Evolutionary conservation across 1,140 invertebrate genomes (phyloP).

Genomic region (Meloidogyne floridensis): DNA sequence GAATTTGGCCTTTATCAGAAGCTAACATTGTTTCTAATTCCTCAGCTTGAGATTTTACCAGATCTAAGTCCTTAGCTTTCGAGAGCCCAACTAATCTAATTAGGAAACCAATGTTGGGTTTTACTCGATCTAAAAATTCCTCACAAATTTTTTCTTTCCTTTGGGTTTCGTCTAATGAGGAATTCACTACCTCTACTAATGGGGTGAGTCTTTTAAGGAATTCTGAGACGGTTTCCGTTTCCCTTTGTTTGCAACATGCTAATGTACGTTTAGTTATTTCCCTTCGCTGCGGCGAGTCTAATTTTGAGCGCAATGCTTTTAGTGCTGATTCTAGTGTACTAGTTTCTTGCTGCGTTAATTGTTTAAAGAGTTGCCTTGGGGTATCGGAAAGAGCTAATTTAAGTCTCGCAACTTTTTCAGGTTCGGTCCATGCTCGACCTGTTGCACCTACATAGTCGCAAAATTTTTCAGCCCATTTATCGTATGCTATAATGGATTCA

Average conservation of each 20-base stretch:
- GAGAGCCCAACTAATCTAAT: neutral
- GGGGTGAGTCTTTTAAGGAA: neutral
- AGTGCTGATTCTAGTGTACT: neutral
- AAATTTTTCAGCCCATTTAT: slow-evolving; percentile 10
- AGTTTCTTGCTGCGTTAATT: neutral
- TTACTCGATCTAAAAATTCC: slow-evolving; percentile 4
- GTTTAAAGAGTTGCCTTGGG: neutral
- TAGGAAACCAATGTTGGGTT: neutral
- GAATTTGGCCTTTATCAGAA: slow-evolving; percentile 1
- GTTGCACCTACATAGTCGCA: slow-evolving; percentile 1
- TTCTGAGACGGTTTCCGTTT: neutral
- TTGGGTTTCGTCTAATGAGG: neutral
- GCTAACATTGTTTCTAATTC: neutral
- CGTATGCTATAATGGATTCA: neutral
- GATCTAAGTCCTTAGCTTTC: slow-evolving; percentile 1
- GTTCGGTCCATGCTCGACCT: neutral
- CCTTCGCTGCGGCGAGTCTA: slow-evolving; percentile 3
- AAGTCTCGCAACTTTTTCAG: neutral
- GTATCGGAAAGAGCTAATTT: neutral
- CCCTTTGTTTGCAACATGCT: neutral
- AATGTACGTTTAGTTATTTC: slow-evolving; percentile 2
- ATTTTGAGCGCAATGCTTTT: neutral
- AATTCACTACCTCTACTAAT: neutral
- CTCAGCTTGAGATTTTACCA: neutral
- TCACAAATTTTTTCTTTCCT: neutral